Evolutionary conservation across 2,113 vertebrate genomes (phyloP).

Genomic region (Menura novaehollandiae): DNA sequence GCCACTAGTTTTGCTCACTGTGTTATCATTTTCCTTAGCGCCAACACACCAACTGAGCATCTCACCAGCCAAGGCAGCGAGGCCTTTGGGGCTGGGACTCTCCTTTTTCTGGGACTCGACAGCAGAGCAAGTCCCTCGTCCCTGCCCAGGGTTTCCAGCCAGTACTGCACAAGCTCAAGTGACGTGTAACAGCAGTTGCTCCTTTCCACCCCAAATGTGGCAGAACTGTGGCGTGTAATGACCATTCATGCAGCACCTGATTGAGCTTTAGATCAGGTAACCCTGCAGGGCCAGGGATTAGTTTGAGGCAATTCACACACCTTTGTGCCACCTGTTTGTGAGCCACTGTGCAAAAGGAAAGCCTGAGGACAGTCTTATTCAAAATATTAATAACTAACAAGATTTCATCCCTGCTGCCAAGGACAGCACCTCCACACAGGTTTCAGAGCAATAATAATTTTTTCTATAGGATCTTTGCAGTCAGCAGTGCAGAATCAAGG

Average conservation of each 20-base stretch:
- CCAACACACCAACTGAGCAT: fast-evolving
- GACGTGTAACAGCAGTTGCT: fast-evolving
- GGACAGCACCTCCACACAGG: neutral
- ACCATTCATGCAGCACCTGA: neutral
- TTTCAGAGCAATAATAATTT: neutral
- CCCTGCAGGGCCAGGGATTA: neutral
- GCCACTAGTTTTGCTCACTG: neutral
- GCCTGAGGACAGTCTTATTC: neutral
- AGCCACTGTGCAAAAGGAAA: neutral
- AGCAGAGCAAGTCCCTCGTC: neutral
- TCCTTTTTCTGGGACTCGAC: neutral
- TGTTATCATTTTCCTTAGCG: neutral
- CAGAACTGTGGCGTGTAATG: neutral
- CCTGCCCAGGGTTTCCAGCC: neutral
- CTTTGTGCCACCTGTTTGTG: neutral
- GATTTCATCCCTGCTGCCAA: neutral
- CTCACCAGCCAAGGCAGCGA: neutral
- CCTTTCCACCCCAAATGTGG: neutral
- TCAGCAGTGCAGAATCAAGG: neutral
- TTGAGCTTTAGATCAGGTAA: neutral
- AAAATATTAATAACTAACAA: neutral
- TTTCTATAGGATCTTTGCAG: neutral
- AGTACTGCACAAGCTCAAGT: neutral
- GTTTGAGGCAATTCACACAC: neutral
- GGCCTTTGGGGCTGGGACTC: neutral